These are phyloP conservation scores for Ranitomeya variabilis DNA, from an alignment of 2,113 vertebrate species.

Conservation along the genomic window DNA sequence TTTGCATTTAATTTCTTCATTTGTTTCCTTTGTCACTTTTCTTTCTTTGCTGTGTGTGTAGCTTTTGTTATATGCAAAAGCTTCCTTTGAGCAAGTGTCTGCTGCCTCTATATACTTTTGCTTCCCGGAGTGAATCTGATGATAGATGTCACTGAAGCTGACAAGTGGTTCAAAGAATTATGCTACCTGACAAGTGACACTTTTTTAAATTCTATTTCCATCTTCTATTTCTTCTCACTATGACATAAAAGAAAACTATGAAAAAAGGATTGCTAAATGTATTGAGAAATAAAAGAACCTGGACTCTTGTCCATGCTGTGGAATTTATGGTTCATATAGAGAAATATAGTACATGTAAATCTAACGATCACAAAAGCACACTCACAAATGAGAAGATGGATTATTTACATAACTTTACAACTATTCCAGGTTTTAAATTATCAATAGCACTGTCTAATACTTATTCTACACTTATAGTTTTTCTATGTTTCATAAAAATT, in stretches of 20 bases:
- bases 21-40: constrained; percentile 38
- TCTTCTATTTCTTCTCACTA: constrained; percentile 51
- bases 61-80: constrained; percentile 54
- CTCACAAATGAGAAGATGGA: constrained; percentile 14
- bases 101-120: constrained; percentile 47
- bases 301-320: constrained; percentile 32
- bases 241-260: constrained; percentile 48
- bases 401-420: constrained; percentile 1
- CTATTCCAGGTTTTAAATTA: too few species aligned
- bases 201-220: constrained; percentile 58
- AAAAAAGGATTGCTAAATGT: constrained; percentile 36
- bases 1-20: constrained; percentile 44
- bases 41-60: constrained; percentile 35
- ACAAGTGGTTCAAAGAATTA: constrained; percentile 55
- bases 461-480: too few species aligned
- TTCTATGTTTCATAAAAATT: too few species aligned
- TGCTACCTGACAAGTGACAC: constrained; percentile 57
- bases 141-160: constrained; percentile 55
- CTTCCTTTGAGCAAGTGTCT: constrained; percentile 48
- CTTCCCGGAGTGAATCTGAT: constrained; percentile 57
- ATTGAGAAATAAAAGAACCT: constrained; percentile 33
- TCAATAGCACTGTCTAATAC: too few species aligned
- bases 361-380: background rate
- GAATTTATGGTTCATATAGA: constrained; percentile 47
- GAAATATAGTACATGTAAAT: background rate